A percentile compares a stretch with the other conserved stretches of the same genome.
Conservation (phyloP, 2,888 invertebrate genomes). For the Drosophila imparisetae region DNA sequence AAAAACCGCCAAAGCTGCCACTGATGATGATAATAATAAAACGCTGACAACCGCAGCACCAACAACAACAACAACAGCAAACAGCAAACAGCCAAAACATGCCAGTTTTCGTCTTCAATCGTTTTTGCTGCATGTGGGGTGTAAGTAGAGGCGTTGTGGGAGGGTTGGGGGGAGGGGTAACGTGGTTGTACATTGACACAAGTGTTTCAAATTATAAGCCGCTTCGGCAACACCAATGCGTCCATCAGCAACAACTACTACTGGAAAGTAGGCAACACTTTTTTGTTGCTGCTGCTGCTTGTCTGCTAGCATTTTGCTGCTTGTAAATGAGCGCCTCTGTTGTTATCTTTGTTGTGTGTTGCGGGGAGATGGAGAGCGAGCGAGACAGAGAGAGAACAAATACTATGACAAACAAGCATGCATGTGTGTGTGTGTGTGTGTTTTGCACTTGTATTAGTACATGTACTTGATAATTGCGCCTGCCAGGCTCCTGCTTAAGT, state of each 20-base stretch:
- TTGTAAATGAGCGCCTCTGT: slow-evolving; percentile 62
- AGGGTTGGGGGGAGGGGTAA: not conserved
- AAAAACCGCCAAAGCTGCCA: slow-evolving; percentile 79
- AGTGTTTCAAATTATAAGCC: slow-evolving; percentile 83
- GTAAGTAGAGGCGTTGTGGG: too few relatives aligned
- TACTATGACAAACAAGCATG: slow-evolving; percentile 25
- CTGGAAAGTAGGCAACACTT: slow-evolving; percentile 64
- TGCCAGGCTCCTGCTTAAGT: slow-evolving; percentile 55
- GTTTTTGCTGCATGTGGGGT: slow-evolving; percentile 10
- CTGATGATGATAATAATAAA: slow-evolving; percentile 82
- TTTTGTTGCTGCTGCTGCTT: slow-evolving; percentile 29
- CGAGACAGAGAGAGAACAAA: slow-evolving; percentile 38
- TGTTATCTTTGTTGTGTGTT: slow-evolving; percentile 55
- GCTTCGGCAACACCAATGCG: slow-evolving; percentile 43
- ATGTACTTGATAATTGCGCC: slow-evolving; percentile 61
- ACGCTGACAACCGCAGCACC: slow-evolving; percentile 76
- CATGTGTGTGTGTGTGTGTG: slow-evolving; percentile 28
- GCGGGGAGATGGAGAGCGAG: slow-evolving; percentile 5
- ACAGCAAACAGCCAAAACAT: slow-evolving; percentile 43
- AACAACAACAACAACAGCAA: slow-evolving; percentile 47
- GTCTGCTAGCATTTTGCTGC: slow-evolving; percentile 53
- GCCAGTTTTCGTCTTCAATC: slow-evolving; percentile 45
- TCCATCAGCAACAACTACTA: slow-evolving; percentile 38
- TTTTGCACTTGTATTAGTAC: slow-evolving; percentile 47
- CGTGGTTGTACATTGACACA: slow-evolving; percentile 74